Conservation (phyloP, 1,140 invertebrate genomes). For the Cardiocondyla obscurior region DNA sequence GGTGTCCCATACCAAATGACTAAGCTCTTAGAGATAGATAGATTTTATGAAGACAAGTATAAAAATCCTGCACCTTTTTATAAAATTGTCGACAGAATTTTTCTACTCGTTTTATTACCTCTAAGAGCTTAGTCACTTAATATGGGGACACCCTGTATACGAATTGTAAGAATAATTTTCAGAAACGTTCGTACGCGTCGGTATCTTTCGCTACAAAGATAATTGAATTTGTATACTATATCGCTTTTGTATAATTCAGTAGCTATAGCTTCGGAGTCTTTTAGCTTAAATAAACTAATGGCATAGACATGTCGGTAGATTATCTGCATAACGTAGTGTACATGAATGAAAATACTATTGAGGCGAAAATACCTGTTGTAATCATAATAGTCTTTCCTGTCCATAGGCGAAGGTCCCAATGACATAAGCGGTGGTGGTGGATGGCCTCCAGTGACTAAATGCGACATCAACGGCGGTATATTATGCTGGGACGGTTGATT, state of each 20-base stretch:
- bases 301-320: conserved; percentile 64
- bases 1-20: too few species aligned
- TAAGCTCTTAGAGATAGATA: too few species aligned
- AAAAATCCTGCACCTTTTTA: too few species aligned
- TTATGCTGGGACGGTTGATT: conserved; percentile 77
- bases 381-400: conserved; percentile 85
- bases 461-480: conserved; percentile 76
- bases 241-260: conserved; percentile 59
- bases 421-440: conserved; percentile 77
- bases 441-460: conserved; percentile 72
- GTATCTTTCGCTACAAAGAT: conserved; percentile 18
- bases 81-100: too few species aligned
- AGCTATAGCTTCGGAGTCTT: conserved; percentile 42
- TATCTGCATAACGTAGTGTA: conserved; percentile 76
- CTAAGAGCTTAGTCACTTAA: too few species aligned
- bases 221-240: conserved; percentile 11
- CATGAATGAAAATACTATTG: conserved; percentile 83
- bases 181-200: conserved; percentile 24
- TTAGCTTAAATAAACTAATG: conserved; percentile 57
- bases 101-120: too few species aligned
- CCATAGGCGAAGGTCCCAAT: conserved; percentile 80
- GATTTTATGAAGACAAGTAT: too few species aligned
- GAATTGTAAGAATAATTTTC: conserved; percentile 14
- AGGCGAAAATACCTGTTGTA: conserved; percentile 85
- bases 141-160: too few species aligned